phyloP scores from a whole-genome alignment of 64 coral and sea anemone species.

The Porites australiensis region DNA sequence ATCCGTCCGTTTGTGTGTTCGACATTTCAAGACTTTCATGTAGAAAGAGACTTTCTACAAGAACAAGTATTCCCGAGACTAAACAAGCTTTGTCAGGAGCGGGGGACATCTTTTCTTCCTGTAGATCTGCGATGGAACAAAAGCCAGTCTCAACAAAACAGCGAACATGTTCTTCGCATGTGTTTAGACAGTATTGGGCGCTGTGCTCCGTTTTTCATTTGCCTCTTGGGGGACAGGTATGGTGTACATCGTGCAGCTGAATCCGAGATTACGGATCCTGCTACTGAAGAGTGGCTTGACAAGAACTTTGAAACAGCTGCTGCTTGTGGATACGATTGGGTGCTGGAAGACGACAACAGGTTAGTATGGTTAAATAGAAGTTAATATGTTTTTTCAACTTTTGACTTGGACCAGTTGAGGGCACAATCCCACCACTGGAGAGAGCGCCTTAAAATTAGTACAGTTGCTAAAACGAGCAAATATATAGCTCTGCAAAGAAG shows the following conservation, averaged over 20 bases:
- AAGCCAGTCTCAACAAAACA: constrained; percentile 77
- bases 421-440: too few relatives aligned
- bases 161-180: constrained; percentile 80
- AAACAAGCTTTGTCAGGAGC: constrained; percentile 73
- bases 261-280: constrained; percentile 46
- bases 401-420: too few relatives aligned
- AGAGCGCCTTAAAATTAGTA: too few relatives aligned
- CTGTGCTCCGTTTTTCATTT: constrained; percentile 96
- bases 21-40: constrained; percentile 84
- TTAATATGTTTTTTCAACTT: background rate
- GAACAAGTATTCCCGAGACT: constrained; percentile 82
- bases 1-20: constrained; percentile 91
- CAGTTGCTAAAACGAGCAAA: too few relatives aligned
- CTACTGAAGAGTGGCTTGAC: constrained; percentile 85
- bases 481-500: too few relatives aligned
- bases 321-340: constrained; percentile 84
- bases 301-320: constrained; percentile 90
- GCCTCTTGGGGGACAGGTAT: constrained; percentile 89
- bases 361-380: background rate
- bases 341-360: constrained; percentile 93
- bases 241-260: constrained; percentile 80
- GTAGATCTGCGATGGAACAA: constrained; percentile 94
- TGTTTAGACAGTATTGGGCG: constrained; percentile 84
- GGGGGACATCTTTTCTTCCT: constrained; percentile 76
- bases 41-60: constrained; percentile 80